These are phyloP conservation scores for Calcarius ornatus DNA, from an alignment of 2,113 vertebrate genomes.

Conservation along the genomic window DNA sequence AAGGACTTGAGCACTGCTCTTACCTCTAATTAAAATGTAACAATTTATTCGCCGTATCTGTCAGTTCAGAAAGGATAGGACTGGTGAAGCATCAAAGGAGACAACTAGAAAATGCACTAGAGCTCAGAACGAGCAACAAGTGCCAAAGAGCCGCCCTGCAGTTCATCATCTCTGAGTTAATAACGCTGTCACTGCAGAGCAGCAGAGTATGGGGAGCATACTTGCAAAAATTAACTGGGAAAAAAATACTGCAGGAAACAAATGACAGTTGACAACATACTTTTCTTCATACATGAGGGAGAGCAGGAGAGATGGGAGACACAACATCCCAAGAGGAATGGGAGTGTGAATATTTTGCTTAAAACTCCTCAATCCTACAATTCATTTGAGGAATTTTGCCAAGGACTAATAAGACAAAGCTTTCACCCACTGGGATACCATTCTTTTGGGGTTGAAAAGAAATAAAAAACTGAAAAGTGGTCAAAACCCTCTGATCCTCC, in stretches of 20 bases:
- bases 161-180: background rate
- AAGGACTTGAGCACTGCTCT: background rate
- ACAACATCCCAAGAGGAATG: background rate
- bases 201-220: background rate
- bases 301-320: background rate
- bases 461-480: background rate
- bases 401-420: background rate
- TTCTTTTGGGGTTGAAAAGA: background rate
- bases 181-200: background rate
- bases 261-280: background rate
- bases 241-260: background rate
- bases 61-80: background rate
- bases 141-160: background rate
- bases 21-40: conserved; percentile 34
- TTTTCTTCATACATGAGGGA: background rate
- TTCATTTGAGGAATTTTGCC: background rate
- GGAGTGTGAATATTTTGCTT: background rate
- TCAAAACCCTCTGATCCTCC: background rate
- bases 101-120: background rate
- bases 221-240: background rate
- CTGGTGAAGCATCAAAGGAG: background rate
- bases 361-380: background rate
- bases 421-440: background rate
- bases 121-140: background rate
- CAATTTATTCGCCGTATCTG: background rate